phyloP scores from a whole-genome alignment of 2,113 vertebrate genomes.

The Passer montanus region DNA sequence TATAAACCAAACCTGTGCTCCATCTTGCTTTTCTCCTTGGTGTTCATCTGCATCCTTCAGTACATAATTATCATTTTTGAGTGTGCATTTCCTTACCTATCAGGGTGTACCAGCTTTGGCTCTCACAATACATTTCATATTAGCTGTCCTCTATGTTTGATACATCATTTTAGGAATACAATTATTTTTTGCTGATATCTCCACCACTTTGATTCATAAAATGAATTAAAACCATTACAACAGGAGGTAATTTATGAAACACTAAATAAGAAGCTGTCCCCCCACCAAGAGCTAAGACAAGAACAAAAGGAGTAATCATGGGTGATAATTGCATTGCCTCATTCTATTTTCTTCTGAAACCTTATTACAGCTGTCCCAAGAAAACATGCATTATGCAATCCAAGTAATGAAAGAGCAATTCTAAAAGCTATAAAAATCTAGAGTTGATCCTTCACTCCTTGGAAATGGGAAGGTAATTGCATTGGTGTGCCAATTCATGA shows the following conservation, averaged over 20 bases:
- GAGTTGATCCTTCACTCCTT: background rate
- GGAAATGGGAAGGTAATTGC: background rate
- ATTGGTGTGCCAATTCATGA: background rate
- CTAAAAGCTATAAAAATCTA: slow-evolving; percentile 27
- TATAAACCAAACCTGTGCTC: background rate
- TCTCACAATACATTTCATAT: background rate
- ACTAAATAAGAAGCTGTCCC: background rate
- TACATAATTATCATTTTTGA: background rate
- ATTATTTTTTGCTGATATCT: background rate
- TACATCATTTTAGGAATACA: background rate
- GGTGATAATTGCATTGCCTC: slow-evolving; percentile 30
- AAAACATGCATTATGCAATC: slow-evolving; percentile 15
- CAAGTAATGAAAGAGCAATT: slow-evolving; percentile 17
- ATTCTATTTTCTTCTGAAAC: slow-evolving; percentile 33
- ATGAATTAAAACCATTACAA: background rate
- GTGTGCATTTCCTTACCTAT: background rate
- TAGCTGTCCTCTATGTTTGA: background rate
- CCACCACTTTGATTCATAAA: background rate
- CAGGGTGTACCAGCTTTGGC: background rate
- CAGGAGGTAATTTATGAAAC: slow-evolving; percentile 22
- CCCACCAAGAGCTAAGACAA: background rate
- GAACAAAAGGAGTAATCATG: slow-evolving; percentile 15
- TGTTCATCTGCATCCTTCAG: background rate
- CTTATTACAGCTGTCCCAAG: slow-evolving; percentile 21
- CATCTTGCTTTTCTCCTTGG: background rate